phyloP scores from a whole-genome alignment of 2,797 vertebrate genomes.

The Chaetophractus vellerosus region DNA sequence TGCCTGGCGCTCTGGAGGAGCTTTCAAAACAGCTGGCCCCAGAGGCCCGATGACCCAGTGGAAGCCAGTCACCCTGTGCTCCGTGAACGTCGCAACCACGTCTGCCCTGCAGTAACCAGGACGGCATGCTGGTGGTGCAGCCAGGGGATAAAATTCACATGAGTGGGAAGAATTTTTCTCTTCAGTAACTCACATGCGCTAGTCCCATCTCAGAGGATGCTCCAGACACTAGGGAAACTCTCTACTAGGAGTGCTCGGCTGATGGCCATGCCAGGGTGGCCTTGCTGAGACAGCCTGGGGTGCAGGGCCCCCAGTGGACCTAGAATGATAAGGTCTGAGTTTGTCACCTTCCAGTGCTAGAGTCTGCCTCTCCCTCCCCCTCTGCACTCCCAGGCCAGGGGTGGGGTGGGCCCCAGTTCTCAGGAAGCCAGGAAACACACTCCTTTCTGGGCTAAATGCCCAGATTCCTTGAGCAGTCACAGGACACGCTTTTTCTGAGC shows the following conservation, averaged over 20 bases:
- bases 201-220: neutral
- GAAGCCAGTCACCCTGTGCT: constrained; percentile 63
- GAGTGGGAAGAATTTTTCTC: neutral
- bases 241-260: neutral
- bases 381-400: constrained; percentile 75
- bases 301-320: neutral
- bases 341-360: neutral
- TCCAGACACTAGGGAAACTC: neutral
- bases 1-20: constrained; percentile 66
- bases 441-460: constrained; percentile 91
- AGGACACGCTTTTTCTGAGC: constrained; percentile 89
- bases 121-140: neutral
- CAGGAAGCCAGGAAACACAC: constrained; percentile 89
- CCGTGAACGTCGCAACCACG: accelerated
- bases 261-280: accelerated
- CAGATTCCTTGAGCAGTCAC: constrained; percentile 92
- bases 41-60: constrained; percentile 46
- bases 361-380: constrained; percentile 75
- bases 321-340: neutral
- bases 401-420: constrained; percentile 88
- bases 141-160: too few species aligned
- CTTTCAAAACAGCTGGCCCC: constrained; percentile 77
- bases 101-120: neutral
- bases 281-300: neutral
- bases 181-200: neutral